Evolutionary conservation across 2,113 vertebrate species (phyloP).

Genomic region (Regulus satrapa): DNA sequence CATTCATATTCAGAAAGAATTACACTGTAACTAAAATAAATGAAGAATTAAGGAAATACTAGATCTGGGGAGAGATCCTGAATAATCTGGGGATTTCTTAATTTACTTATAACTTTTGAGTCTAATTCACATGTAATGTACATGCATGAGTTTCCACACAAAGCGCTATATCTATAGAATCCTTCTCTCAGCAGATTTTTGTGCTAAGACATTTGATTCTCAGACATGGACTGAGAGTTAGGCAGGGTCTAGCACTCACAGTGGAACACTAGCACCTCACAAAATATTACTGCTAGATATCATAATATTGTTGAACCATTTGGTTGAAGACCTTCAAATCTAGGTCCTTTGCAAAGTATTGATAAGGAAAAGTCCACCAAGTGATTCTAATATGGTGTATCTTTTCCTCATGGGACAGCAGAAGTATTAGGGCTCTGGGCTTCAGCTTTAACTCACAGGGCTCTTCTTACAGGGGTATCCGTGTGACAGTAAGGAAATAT

Average conservation of each 20-base stretch:
- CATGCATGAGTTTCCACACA: neutral
- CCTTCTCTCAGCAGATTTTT: neutral
- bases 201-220: neutral
- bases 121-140: neutral
- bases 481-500: neutral
- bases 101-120: neutral
- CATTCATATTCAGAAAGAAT: neutral
- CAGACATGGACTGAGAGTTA: neutral
- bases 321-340: neutral
- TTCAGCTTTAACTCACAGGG: neutral
- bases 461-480: neutral
- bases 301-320: neutral
- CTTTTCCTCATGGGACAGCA: neutral
- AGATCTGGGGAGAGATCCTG: neutral
- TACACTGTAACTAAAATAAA: neutral
- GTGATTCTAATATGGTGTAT: neutral
- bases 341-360: neutral
- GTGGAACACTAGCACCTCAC: neutral
- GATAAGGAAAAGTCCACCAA: neutral
- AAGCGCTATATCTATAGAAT: neutral
- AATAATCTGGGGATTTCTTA: neutral
- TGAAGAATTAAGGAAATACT: neutral
- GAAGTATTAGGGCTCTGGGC: neutral
- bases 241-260: neutral
- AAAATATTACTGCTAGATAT: neutral